Base-by-base conservation (phyloP, 2,888 invertebrate genomes). In the Plemyria rubiginata region DNA sequence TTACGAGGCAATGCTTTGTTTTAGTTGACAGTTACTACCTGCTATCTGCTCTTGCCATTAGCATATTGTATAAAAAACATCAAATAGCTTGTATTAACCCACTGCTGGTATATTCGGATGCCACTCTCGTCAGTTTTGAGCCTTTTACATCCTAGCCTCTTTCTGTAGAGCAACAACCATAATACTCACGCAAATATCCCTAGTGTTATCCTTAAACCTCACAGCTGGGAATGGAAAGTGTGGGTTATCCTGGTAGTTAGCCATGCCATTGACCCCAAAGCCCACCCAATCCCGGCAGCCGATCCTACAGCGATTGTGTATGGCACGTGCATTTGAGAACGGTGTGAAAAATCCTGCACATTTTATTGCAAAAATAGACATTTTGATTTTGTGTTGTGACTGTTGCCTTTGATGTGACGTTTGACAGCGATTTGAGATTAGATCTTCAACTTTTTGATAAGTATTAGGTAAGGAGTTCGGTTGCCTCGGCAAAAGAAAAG, bases 241-340 rank as follows among this genome's bases (percentile, higher is more conserved):
- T 0, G 87, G 71, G 43, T 90, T 83, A 73, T 96, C 96, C 51
- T 90, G 86, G 74, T 96, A 96, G 66, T 75, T 86, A 0, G 93
- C 89, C 9, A 78, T 71, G 0, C 95, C 95, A 72, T 94, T 95
- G n/a, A 88, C 67, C 0, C 96, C 95, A 70, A 82, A 92, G 0
- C 96, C 95, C 1, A 96, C 95, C 67, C 95, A 92, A 73, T 96
- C 96, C 41, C 96, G 86, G 70, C 92, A 94, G 0, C 96, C 96
- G 62, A 93, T 93, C 32, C 89, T 79, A 60, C 82, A 82, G 46
- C 80, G 75, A 5, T 85, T 82, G 66, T 89, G 80, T 0, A 82
- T 62, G 1, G 76, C 72, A 38, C 82, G 77, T 43, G 74, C 62
- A 63, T 48, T 56, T 40, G 55, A 54, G 58, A 13, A 29, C 13